Base-by-base conservation (phyloP, 2,888 invertebrate species). In the Trachelus tabidus region DNA sequence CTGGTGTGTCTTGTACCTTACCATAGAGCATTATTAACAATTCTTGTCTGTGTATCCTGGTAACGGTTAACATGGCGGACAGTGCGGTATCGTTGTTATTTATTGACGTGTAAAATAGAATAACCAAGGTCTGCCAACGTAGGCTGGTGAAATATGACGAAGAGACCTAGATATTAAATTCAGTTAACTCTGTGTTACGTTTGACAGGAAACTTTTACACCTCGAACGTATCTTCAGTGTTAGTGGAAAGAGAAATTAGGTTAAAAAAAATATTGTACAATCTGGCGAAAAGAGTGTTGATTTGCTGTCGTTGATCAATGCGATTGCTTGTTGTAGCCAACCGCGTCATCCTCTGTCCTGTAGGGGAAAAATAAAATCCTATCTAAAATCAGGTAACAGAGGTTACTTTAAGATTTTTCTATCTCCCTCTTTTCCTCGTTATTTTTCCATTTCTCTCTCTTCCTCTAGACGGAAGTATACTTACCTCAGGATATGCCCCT, bases 71-170 rank as follows among this genome's bases (percentile, higher is more conserved):
- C 56, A 23, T 23, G 56, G 56, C 56, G 23, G 23, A 56, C 56
- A 23, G 9, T 56, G 23, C 40, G 15, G 40, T 40, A 40, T 23
- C 56, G 56, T 23, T 56, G 23, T 76, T 56, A 80, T 80, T 79
- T 79, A 80, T 80, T 56, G 73, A 79, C 35, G 74, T 76, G 80
- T 76, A 73, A 80, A 80, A 77, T 75, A 75, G 69, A 78, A 79
- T 77, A 73, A 75, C 76, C 77, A 80, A 77, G 76, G 79, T 75
- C 75, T 75, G 76, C 73, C 76, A 33, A 30, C 56, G 0, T 23
- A 9, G 23, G 1, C 6, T 23, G 6, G 15, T 56, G 9, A 56
- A 56, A 56, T 9, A 23, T 56, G 23, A 56, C 56, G 56, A 56
- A 56, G 56, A 9, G 56, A 56, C 23, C 56, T 56, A 23, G 56